Base-by-base conservation (phyloP, 2,888 invertebrate genomes). In the Himalopsyche tibetana region DNA sequence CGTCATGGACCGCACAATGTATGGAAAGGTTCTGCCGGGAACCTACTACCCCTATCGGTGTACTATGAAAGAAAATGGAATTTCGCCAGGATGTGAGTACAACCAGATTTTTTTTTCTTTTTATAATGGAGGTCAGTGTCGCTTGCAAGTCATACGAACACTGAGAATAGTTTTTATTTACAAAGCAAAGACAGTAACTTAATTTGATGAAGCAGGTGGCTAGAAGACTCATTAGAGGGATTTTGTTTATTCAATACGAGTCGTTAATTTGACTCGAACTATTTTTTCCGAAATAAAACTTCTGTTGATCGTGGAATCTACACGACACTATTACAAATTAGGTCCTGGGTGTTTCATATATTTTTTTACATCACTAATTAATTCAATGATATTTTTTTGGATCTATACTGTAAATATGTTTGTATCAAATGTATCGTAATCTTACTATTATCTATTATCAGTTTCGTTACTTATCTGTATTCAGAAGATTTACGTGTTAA, bases 1-100 rank as follows among this genome's bases (percentile, higher is more conserved):
- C 91, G 91, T 90, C 90, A 97, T 97, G 97, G 97, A 97, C 94
- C 95, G 97, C 91, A 96, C 97, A 91, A 97, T 97, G 97, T 97
- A 97, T 91, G 97, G 97, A 89, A 97, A 97, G 93, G 94, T 97
- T 91, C 95, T 95, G 91, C 97, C 96, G 84, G 96, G 97, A 90
- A 96, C 96, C 91, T 95, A 97, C 92, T 96, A 97, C 90, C 97
- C 97, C 84, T 97, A 96, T 92, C 95, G 97, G 92, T 97, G 97
- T 91, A 95, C 96, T 84, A 94, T 96, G 91, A 96, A 94, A 91
- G 94, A 95, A 92, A 96, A 96, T 92, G 97, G 96, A 90, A 96
- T 96, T 89, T 95, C 96, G 90, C 97, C 97, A 90, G 97, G 96
- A 94, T 97, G 97, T 97, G 94, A 97, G 97, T 96, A 93, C 91